Conservation (phyloP, 2,113 vertebrate genomes). For the Nothoprocta pentlandii region DNA sequence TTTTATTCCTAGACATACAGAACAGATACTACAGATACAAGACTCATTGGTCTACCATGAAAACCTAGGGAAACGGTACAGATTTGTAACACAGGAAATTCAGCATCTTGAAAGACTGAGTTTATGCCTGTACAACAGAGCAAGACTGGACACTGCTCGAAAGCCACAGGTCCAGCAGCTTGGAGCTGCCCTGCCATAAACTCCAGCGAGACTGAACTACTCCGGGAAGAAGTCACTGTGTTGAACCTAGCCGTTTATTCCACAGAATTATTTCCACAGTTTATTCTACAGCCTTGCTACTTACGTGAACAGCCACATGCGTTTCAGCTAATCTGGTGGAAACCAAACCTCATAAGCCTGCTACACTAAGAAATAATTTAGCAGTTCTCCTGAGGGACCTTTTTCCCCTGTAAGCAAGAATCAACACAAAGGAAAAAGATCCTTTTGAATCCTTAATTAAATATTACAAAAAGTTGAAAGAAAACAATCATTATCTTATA, state of each 20-base stretch:
- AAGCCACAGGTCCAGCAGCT: background rate
- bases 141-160: background rate
- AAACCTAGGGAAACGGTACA: background rate
- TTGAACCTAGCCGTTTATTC: background rate
- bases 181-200: background rate
- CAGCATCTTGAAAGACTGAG: background rate
- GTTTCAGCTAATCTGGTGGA: constrained; percentile 63
- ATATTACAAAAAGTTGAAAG: constrained; percentile 50
- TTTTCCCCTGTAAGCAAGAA: constrained; percentile 47
- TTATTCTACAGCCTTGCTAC: background rate
- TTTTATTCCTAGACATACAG: background rate
- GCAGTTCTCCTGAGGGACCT: constrained; percentile 19
- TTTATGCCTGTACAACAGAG: background rate
- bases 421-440: constrained; percentile 39
- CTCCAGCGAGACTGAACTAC: background rate
- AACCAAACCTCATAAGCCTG: constrained; percentile 49
- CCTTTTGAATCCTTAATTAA: constrained; percentile 65
- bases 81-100: background rate
- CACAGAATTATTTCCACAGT: background rate
- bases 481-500: constrained; percentile 23
- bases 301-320: constrained; percentile 30
- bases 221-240: background rate
- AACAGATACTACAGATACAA: background rate
- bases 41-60: background rate
- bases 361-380: constrained; percentile 64